Base-by-base conservation (phyloP, 37 sponge, comb jelly and placozoan species). In the Aphrocallistes beatrix region DNA sequence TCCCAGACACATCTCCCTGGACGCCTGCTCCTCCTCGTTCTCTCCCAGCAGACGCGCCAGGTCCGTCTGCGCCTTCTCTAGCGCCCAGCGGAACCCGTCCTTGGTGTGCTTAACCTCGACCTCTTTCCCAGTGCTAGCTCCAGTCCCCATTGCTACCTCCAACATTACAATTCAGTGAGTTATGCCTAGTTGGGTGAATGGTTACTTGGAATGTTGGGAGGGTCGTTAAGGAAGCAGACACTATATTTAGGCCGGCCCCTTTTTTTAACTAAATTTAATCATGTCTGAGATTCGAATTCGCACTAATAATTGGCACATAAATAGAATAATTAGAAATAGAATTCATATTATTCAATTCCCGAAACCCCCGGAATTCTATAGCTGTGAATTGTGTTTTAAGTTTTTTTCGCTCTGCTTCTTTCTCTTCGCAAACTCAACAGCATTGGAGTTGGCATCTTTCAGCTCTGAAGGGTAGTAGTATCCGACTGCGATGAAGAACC, bases 71-170 rank as follows among this genome's bases (percentile, higher is more conserved):
- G 75, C 75, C 34, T 60, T 60, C 32, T 60, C 34, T 30, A 60
- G 75, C 10, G 75, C 75, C 75, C 75, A 60, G 75, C 75, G 75
- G 75, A 60, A 60, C 75, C 75, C 75, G 34, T 60, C 75, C 34
- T 30, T 60, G 75, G 75, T 60, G 3, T 30, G 75, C 32, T 60
- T 60, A 6, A 60, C 21, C 17, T 60, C 28, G 6, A 60, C 75
- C 75, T 60, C 75, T 60, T 30, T 60, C 75, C 75, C 75, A 6
- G 75, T 60, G 34, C 75, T 60, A 3, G 75, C 75, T 3, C 32
- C 75, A 60, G 34, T 28, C 6, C 75, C 75, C 75, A 60, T 60
- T 47, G n/a, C n/a, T n/a, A n/a, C n/a, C n/a, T n/a, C n/a, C n/a
- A n/a, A n/a, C n/a, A n/a, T n/a, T n/a, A n/a, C n/a, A n/a, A n/a